Base-by-base conservation (phyloP, 2,113 vertebrate genomes). In the Ptilorrhoa leucosticta region DNA sequence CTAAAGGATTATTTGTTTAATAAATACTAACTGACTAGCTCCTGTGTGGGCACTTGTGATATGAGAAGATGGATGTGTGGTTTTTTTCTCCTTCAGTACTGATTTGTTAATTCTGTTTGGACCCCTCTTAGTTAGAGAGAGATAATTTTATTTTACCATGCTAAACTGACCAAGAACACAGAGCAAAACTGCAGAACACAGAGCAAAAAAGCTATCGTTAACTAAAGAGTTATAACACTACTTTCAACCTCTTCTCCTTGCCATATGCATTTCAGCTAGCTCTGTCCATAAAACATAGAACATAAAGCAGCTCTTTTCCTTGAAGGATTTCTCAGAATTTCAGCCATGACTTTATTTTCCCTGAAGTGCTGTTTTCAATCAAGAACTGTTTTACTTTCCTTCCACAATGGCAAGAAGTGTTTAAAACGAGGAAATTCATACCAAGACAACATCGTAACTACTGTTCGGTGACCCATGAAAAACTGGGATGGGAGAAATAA, bases 21-120 rank as follows among this genome's bases (percentile, higher is more conserved):
- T 73, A 91, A 88, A 77, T 33, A 44, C 35, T 57, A 64, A 65
- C 22, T 57, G 10, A 63, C 26, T 72, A 87, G 68, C 50, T 66
- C 54, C 57, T 47, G 24, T 39, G 4, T 26, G 12, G n/a, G 21
- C 19, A 73, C n/a, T 7, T 91, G 45, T 58, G 17, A 54, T 39
- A 69, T 5, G 9, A 69, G 21, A 66, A 83, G 31, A 58, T 5
- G 14, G 23, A 66, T 63, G 54, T 0, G 0, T 0, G 3, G 0
- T 7, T 63, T 71, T 78, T 61, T 48, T 3, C 24, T 53, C 28
- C 8, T 44, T 71, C 26, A 51, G 2, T 42, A 86, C 4, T 42
- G 33, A 87, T 28, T 42, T 21, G 11, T 18, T 82, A 27, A 30
- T 90, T 69, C 2, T 1, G 7, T 89, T 85, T 83, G 58, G 50